Conservation (phyloP, 1,140 invertebrate species). For the Phortica variegata region DNA sequence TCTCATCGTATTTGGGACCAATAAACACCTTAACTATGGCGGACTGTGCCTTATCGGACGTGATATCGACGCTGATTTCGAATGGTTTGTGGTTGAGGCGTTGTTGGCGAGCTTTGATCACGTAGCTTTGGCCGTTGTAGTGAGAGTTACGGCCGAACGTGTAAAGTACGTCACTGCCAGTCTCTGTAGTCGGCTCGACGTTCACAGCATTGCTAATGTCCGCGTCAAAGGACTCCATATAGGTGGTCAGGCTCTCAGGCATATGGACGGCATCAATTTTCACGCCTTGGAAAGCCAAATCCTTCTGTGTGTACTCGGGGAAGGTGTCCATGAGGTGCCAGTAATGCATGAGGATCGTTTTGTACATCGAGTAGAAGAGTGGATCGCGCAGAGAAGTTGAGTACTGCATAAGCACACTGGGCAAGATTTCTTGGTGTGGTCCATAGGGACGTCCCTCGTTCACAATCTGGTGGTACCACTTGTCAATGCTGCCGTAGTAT, state of each 20-base stretch:
- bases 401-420: conserved; percentile 60
- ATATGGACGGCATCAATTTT: conserved; percentile 65
- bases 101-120: conserved; percentile 59
- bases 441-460: conserved; percentile 49
- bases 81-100: conserved; percentile 69
- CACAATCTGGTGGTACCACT: conserved; percentile 52
- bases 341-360: conserved; percentile 63
- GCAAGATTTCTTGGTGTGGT: conserved; percentile 55
- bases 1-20: conserved; percentile 63
- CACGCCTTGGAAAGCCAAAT: conserved; percentile 66
- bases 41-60: conserved; percentile 58
- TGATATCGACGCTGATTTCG: conserved; percentile 61
- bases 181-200: conserved; percentile 37
- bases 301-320: conserved; percentile 59
- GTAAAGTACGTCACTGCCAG: conserved; percentile 57
- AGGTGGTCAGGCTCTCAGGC: conserved; percentile 67
- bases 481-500: conserved; percentile 59
- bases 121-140: conserved; percentile 62
- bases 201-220: conserved; percentile 68
- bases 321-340: conserved; percentile 61
- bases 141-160: conserved; percentile 64
- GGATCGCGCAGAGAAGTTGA: conserved; percentile 67
- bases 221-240: conserved; percentile 70
- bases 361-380: conserved; percentile 66
- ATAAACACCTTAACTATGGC: conserved; percentile 63